A percentile compares a stretch with the other conserved stretches of the same genome.
These are phyloP conservation scores for Seira musarum DNA, from an alignment of 2,888 invertebrate species.

Conservation along the genomic window DNA sequence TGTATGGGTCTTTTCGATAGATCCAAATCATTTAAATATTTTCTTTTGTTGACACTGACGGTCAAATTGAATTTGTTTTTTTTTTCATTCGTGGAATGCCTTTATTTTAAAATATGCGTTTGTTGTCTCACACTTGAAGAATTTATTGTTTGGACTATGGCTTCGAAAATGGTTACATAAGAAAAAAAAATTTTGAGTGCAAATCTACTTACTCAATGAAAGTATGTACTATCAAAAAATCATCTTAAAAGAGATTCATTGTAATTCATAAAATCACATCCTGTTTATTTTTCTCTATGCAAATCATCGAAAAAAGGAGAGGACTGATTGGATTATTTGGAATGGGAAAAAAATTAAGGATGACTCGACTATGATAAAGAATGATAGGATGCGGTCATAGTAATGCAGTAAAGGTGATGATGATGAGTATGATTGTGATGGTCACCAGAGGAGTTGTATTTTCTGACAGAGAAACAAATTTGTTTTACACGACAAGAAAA, in stretches of 20 bases:
- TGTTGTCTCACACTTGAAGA: not conserved
- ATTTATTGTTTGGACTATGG: conserved; percentile 3
- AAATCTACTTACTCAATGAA: too few relatives aligned
- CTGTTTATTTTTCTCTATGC: conserved; percentile 11
- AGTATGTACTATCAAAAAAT: too few relatives aligned
- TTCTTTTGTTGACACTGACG: not conserved
- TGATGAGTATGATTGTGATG: not conserved
- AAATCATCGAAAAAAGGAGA: not conserved
- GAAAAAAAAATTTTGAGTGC: not conserved
- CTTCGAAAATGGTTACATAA: conserved; percentile 11
- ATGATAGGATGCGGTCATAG: conserved; percentile 13
- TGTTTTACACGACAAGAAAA: conserved; percentile 35
- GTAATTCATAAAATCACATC: not conserved
- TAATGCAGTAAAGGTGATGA: not conserved
- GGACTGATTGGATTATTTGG: not conserved
- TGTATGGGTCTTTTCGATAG: conserved; percentile 1
- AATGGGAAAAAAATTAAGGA: not conserved
- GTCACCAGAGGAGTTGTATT: conserved; percentile 7
- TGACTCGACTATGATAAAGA: not conserved
- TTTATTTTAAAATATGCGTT: not conserved
- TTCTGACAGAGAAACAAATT: conserved; percentile 45
- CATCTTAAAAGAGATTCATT: too few relatives aligned
- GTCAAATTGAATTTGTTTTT: conserved; percentile 2
- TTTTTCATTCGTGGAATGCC: not conserved
- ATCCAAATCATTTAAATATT: conserved; percentile 9